Conservation (phyloP, 2,113 vertebrate species). For the Isurus oxyrinchus region DNA sequence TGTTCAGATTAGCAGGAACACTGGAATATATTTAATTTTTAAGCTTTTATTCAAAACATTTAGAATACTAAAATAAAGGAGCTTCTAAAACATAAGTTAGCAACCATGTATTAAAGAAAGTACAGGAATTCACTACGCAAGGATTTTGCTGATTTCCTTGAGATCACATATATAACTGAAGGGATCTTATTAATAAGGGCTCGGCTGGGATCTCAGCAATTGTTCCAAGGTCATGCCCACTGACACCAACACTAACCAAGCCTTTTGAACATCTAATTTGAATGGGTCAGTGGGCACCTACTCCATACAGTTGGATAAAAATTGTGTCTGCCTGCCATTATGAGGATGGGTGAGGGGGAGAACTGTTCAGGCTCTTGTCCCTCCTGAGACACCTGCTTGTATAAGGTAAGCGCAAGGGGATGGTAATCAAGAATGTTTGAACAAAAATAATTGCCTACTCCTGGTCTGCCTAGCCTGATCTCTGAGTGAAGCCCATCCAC, state of each 20-base stretch:
- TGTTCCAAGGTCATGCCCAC: not conserved
- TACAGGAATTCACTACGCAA: not conserved
- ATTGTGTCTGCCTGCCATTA: no score
- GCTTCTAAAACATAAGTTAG: not conserved
- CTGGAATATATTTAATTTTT: not conserved
- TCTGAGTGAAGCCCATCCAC: no score
- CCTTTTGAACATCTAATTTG: not conserved
- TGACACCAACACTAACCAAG: not conserved
- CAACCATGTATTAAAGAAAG: not conserved
- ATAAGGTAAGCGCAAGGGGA: not conserved
- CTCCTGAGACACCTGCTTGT: not conserved
- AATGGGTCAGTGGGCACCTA: not conserved
- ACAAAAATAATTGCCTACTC: not conserved
- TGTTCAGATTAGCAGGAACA: not conserved
- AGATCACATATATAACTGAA: no score
- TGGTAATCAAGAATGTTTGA: not conserved
- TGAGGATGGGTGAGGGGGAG: no score
- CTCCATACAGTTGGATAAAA: not conserved
- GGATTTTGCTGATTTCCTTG: not conserved
- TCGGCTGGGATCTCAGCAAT: not conserved
- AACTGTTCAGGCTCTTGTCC: not conserved
- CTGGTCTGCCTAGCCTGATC: not conserved
- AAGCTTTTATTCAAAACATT: slow-evolving; percentile 12
- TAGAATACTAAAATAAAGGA: not conserved
- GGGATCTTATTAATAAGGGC: no score